Base-by-base conservation (phyloP, 2,797 vertebrate genomes). In the Sebastes aleutianus region DNA sequence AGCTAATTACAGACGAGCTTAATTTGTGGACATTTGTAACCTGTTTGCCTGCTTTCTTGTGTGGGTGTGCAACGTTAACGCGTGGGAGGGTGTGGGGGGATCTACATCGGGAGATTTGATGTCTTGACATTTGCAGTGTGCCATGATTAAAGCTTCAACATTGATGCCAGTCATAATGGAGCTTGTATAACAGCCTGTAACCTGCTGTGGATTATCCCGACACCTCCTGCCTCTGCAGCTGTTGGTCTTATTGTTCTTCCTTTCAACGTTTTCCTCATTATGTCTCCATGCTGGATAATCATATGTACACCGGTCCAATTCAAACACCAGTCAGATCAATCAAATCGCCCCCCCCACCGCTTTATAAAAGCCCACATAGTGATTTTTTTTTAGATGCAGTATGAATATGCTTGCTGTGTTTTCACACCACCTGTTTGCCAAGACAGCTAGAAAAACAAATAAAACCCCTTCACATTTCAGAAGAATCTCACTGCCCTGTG, bases 361-460 rank as follows among this genome's bases (percentile, higher is more conserved):
- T 78, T 78, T 54, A 14, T 16, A 8, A 69, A 69, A 76, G 43
- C 77, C 47, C 39, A 79, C 74, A 47, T 26, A 8, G 9, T 5
- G 20, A 56, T 56, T 75, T 80, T 29, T 53, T 32, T 39, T 31
- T 68, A 75, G 14, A 79, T 63, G 59, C 74, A 72, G 63, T 36
- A 50, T 70, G 64, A 83, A 80, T 73, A 76, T 66, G 56, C 70
- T 74, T 59, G 36, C 71, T 72, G 68, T 72, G 68, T 74, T 82
- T 82, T 81, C 83, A 68, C 76, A 77, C 76, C 78, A 84, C 83
- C 78, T 89, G 84, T 83, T 91, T 80, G 70, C 79, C 72, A 74
- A 76, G 84, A 78, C 47, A 64, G 69, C 70, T 50, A 47, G 80
- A 79, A 86, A 86, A 90, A 92, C 82, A 92, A 91, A 91, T 67